Base-by-base conservation (phyloP, 2,113 vertebrate species). In the Willisornis vidua region DNA sequence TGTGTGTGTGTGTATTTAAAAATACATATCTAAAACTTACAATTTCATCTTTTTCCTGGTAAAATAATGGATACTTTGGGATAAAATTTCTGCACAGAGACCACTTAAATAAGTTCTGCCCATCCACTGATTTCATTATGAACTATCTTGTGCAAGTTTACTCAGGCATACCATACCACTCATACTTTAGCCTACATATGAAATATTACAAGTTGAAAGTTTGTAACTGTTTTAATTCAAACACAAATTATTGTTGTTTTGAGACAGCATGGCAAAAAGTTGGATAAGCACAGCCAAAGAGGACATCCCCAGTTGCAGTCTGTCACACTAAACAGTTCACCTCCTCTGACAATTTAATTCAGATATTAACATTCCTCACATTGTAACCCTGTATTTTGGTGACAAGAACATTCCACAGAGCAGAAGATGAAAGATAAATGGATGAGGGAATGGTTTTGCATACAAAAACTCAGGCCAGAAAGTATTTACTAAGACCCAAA, bases 351-450 rank as follows among this genome's bases (percentile, higher is more conserved):
- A 97, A 96, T 75, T 95, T 90, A 96, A 96, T 96, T 95, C 85
- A 92, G 93, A 94, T 96, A 97, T 96, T 97, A 98, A 98, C 98
- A 98, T 97, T 98, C 97, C 83, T 97, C 39, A 96, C 95, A 95
- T 43, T 97, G 97, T 96, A 95, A 95, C 74, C 91, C 90, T 87
- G 91, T 77, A 96, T 93, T 95, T 85, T 97, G 91, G 92, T 90
- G 97, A 98, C 84, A 95, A 96, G 97, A 98, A 96, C 97, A 98
- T 97, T 97, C 95, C 97, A 78, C 83, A 77, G 87, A 97, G 93
- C 93, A 97, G 95, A 94, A 96, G 94, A 97, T 96, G 91, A 96
- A 97, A 96, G 97, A 97, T 94, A 97, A 97, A 98, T 73, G 95
- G 94, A 90, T 80, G 43, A 94, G 58, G 65, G 95, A 94, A 89